Evolutionary conservation across 2,888 invertebrate species (phyloP).

Genomic region (Lacanobia oleracea): DNA sequence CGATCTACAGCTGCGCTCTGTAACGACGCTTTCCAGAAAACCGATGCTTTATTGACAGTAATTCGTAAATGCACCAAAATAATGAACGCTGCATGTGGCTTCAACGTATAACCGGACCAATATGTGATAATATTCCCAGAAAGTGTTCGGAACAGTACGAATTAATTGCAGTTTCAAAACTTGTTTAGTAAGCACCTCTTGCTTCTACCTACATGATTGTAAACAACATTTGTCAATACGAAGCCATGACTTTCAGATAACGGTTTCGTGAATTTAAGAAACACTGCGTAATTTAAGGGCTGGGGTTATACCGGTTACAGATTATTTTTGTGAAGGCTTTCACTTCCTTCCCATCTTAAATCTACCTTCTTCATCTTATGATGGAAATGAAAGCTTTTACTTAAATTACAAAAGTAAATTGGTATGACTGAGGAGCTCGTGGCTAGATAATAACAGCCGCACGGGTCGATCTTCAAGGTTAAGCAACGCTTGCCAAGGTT

Average conservation of each 20-base stretch:
- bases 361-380: background rate
- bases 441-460: too few relatives aligned
- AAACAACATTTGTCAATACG: conserved; percentile 45
- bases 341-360: background rate
- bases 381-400: background rate
- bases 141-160: conserved; percentile 58
- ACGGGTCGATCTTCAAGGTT: too few relatives aligned
- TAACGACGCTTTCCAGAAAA: conserved; percentile 82
- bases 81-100: conserved; percentile 79
- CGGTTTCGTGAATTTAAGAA: conserved; percentile 17
- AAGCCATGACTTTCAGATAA: conserved; percentile 19
- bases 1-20: conserved; percentile 80
- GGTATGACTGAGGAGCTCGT: too few relatives aligned
- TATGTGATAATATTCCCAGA: conserved; percentile 71
- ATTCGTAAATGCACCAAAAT: conserved; percentile 81
- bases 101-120: conserved; percentile 67
- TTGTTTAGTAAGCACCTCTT: conserved; percentile 64
- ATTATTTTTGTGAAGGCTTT: background rate
- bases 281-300: background rate
- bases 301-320: background rate
- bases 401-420: background rate
- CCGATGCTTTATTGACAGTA: conserved; percentile 83
- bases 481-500: too few relatives aligned
- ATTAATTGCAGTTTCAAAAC: conserved; percentile 66
- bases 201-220: conserved; percentile 46